Base-by-base conservation (phyloP, 2,797 vertebrate species). In the Pangasius larnaudii region DNA sequence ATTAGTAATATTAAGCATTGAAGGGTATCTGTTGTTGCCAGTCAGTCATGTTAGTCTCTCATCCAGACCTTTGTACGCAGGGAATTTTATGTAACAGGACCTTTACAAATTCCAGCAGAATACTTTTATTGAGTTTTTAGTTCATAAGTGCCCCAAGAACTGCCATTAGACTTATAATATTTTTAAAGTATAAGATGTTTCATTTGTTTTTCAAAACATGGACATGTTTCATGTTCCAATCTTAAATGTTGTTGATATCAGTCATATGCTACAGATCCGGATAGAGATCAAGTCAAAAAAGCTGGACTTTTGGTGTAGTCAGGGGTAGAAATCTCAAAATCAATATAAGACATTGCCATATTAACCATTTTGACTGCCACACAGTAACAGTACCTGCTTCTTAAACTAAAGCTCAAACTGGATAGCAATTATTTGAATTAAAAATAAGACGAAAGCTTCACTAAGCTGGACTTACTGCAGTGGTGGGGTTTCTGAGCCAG, bases 401-500 rank as follows among this genome's bases (percentile, higher is more conserved):
- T 18, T 9, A 4, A 14, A 81, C 22, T n/a, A 59, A 81, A 27
- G 5, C 56, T 4, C 19, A 58, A 36, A 22, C 78, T 39, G 9
- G 2, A 39, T 11, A 39, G 56, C 78, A 80, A 36, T 80, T 30
- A 80, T 80, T 63, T 13, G 1, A 3, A 13, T 16, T 72, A 14
- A 39, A 85, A 56, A 30, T 14, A 74, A 75, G 14, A 49, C 1
- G 2, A 63, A 46, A 24, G n/a, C 0, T 5, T 67, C 18, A 30
- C 27, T 5, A 6, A 36, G 10, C 19, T 71, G 69, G 42, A 88
- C 92, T 93, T 92, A 93, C 92, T 92, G 91, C 92, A 93, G 53
- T 88, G 92, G 33, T 92, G 90, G 39, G 92, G 92, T 72, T 14
- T 86, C 81, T 90, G 86, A 59, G 92, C 78, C 2, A 22, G 36